Evolutionary conservation across 2,888 invertebrate species (phyloP).

Genomic region (Drosophila rubida): DNA sequence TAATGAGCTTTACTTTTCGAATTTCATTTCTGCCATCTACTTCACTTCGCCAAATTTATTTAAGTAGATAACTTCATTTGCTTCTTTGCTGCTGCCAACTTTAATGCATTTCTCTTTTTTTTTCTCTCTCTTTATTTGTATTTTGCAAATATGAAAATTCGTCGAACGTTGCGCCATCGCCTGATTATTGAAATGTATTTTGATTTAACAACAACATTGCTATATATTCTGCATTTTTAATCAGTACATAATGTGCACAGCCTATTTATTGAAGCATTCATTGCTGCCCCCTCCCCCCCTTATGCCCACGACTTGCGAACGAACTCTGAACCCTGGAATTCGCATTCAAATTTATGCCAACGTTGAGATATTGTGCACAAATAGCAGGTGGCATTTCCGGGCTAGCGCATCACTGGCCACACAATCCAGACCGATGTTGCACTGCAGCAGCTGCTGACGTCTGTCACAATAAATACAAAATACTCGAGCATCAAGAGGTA

Average conservation of each 20-base stretch:
- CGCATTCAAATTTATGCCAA: slow-evolving; percentile 29
- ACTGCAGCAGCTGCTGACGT: slow-evolving; percentile 30
- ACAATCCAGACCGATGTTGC: slow-evolving; percentile 34
- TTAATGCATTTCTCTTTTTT: background rate
- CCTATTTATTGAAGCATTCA: slow-evolving; percentile 69
- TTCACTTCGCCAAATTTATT: slow-evolving; percentile 1
- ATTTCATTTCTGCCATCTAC: slow-evolving; percentile 16
- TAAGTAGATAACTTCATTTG: slow-evolving; percentile 31
- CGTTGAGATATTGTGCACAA: slow-evolving; percentile 57
- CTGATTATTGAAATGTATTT: background rate
- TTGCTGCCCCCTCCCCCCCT: slow-evolving; percentile 52
- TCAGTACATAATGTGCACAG: slow-evolving; percentile 26
- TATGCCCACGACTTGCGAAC: background rate
- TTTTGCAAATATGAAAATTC: background rate
- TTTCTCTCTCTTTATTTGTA: too few relatives aligned
- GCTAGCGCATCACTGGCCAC: slow-evolving; percentile 44
- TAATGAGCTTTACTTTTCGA: slow-evolving; percentile 65
- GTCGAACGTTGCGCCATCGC: background rate
- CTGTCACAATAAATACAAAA: slow-evolving; percentile 35
- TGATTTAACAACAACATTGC: slow-evolving; percentile 4
- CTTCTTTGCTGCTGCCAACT: background rate
- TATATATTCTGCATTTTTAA: background rate
- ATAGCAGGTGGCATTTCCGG: slow-evolving; percentile 73
- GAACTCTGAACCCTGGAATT: background rate
- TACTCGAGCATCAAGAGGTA: slow-evolving; percentile 35